Conservation (phyloP, 2,888 invertebrate genomes). For the Nemotelus nigrinus region DNA sequence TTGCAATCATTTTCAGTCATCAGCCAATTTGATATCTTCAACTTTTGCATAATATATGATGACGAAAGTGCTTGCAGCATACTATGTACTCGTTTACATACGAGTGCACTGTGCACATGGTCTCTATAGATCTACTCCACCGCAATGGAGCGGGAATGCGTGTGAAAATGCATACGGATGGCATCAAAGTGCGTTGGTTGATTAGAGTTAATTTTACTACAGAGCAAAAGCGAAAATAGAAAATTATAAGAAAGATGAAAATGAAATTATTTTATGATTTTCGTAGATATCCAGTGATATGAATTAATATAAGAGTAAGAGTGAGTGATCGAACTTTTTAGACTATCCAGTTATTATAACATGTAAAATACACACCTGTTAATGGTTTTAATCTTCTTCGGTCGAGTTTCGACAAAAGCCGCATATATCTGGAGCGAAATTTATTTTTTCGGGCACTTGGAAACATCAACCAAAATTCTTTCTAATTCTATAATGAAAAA, state of each 20-base stretch:
- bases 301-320: too few relatives aligned
- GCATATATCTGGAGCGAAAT: too few relatives aligned
- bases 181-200: conserved; percentile 32
- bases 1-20: conserved; percentile 42
- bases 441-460: too few relatives aligned
- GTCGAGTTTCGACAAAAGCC: too few relatives aligned
- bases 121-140: background rate
- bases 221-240: background rate
- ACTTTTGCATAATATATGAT: conserved; percentile 40
- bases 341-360: too few relatives aligned
- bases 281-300: too few relatives aligned
- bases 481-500: too few relatives aligned
- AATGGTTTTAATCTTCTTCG: too few relatives aligned
- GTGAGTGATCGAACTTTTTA: too few relatives aligned
- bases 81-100: background rate
- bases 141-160: conserved; percentile 9
- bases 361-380: too few relatives aligned
- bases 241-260: background rate
- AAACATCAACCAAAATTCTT: too few relatives aligned
- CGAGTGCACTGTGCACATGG: background rate
- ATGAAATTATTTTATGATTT: background rate
- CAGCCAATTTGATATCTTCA: conserved; percentile 41
- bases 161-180: conserved; percentile 15
- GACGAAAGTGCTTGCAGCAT: conserved; percentile 5
- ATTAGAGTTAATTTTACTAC: conserved; percentile 34